phyloP scores from a whole-genome alignment of 2,797 vertebrate species.

The Cossypha dichroa region DNA sequence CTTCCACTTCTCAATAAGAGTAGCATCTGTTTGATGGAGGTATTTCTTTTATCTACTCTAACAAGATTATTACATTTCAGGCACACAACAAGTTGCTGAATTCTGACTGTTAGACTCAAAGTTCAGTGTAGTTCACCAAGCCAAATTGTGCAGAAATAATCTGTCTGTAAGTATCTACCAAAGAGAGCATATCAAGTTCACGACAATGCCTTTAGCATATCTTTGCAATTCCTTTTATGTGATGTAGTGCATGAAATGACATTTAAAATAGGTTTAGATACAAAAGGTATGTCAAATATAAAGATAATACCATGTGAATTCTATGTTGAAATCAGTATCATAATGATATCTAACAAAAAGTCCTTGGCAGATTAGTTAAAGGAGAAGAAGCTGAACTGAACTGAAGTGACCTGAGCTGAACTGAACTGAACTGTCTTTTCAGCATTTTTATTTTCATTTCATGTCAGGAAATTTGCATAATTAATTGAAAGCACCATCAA shows the following conservation, averaged over 20 bases:
- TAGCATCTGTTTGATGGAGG: rapidly evolving
- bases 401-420: neutral
- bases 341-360: neutral
- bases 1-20: neutral
- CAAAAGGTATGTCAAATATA: neutral
- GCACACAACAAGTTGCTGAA: neutral
- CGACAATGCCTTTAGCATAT: neutral
- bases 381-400: neutral
- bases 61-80: neutral
- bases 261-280: neutral
- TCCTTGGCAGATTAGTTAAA: neutral
- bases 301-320: neutral
- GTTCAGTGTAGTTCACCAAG: neutral
- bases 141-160: neutral
- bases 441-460: neutral
- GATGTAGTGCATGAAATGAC: neutral
- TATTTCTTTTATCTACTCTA: neutral
- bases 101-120: neutral
- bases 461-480: neutral
- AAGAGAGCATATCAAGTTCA: neutral
- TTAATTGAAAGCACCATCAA: neutral
- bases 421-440: neutral
- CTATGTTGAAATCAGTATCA: neutral
- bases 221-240: neutral
- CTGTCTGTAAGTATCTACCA: neutral